Evolutionary conservation across 2,797 vertebrate genomes (phyloP), one percentile per base, ranked within the genome.

Genomic region (Lophura swinhoii): DNA sequence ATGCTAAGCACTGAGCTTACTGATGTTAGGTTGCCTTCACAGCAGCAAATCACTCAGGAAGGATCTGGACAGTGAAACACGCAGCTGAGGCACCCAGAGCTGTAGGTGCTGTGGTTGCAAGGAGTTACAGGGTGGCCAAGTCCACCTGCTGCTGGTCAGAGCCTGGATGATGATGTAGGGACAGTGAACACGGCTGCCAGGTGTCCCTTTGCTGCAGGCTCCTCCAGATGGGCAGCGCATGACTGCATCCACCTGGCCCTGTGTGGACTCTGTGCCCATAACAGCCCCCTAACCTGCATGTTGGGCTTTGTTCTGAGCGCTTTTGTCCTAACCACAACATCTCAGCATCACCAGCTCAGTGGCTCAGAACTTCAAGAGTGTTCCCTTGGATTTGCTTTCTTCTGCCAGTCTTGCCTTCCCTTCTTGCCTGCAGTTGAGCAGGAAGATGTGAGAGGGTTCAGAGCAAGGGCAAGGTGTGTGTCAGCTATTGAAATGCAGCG

Each of bases 241-340:
- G 9, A 17, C 39, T 15, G 3, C 5, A 6, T 8, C 17, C 10
- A 1, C 55, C 28, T 33, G 4, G 23, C 35, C 37, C 26, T 4
- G 0, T 14, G 12, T 0, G 1, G 46, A 7, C 22, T 2, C 29
- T 5, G 29, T 10, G 59, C 11, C 29, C 24, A 14, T 35, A 11
- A 11, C 1, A 6, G 7, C 12, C 66, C 44, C 29, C 26, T 2
- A 39, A 31, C 44, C 62, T 6, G n/a, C 63, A 31, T 12, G 0
- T 0, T 5, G 16, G 13, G 28, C 26, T 49, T 37, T 1, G 18
- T 26, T 21, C 22, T 11, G 23, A n/a, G 31, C 14, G 33, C 41
- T 46, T 64, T 18, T 66, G 28, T 39, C 31, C 62, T 10, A 28
- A 24, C 16, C 8, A 5, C 7, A 6, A 1, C 8, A 16, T 5